phyloP scores from a whole-genome alignment of 2,888 invertebrate genomes.

The Monochamus alternatus region DNA sequence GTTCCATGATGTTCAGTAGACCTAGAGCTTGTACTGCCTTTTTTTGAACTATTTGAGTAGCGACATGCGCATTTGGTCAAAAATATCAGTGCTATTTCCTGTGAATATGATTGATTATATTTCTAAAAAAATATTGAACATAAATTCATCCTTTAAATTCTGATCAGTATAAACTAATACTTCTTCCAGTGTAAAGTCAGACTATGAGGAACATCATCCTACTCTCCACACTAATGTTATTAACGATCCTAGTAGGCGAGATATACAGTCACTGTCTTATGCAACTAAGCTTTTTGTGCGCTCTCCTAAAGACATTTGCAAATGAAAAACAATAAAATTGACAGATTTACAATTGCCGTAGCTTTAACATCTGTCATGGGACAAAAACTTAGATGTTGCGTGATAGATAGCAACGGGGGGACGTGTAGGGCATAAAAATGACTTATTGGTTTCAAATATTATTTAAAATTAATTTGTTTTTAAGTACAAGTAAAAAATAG shows the following conservation, averaged over 20 bases:
- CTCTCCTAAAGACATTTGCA: constrained; percentile 15
- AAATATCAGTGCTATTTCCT: too few relatives aligned
- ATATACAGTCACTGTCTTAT: constrained; percentile 39
- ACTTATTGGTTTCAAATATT: neutral
- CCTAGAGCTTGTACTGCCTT: too few relatives aligned
- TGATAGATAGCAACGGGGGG: neutral
- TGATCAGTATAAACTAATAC: neutral
- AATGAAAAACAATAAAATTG: constrained; percentile 39
- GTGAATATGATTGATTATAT: too few relatives aligned
- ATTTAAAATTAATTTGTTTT: too few relatives aligned
- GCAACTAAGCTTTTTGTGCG: constrained; percentile 34
- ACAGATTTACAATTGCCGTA: constrained; percentile 30
- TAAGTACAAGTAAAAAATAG: too few relatives aligned
- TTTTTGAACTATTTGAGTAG: too few relatives aligned
- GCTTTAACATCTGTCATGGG: constrained; percentile 25
- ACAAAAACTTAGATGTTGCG: neutral
- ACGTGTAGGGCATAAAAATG: neutral
- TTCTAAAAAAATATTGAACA: too few relatives aligned
- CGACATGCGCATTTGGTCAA: too few relatives aligned
- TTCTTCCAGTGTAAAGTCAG: neutral
- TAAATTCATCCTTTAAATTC: too few relatives aligned
- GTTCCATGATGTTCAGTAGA: too few relatives aligned
- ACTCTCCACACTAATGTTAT: constrained; percentile 41
- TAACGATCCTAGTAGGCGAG: constrained; percentile 41
- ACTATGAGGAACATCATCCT: constrained; percentile 26